phyloP scores from a whole-genome alignment of 2,113 vertebrate species.

The Solea senegalensis region DNA sequence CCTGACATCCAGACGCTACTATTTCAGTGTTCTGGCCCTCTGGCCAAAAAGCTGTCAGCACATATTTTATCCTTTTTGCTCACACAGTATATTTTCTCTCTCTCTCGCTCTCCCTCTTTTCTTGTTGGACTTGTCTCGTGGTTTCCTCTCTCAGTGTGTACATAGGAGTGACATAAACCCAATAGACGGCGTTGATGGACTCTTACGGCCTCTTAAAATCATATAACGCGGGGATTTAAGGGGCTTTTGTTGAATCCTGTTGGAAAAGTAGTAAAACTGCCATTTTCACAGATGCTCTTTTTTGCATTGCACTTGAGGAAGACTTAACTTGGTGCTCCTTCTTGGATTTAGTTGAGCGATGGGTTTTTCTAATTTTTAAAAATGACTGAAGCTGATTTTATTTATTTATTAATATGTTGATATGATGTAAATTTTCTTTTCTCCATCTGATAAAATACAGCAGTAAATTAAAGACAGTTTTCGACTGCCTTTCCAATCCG shows the following conservation, averaged over 20 bases:
- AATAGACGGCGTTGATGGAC: neutral
- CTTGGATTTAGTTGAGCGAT: too few relatives aligned
- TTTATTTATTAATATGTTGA: too few relatives aligned
- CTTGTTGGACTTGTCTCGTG: constrained; percentile 41
- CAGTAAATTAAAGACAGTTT: too few relatives aligned
- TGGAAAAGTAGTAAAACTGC: neutral
- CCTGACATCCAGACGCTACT: constrained; percentile 74
- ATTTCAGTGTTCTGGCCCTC: constrained; percentile 66
- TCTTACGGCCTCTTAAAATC: neutral
- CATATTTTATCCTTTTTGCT: constrained; percentile 72
- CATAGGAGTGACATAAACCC: constrained; percentile 12
- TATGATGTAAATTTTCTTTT: too few relatives aligned
- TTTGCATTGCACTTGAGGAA: too few relatives aligned
- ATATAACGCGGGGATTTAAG: neutral
- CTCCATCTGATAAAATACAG: too few relatives aligned
- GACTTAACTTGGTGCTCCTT: too few relatives aligned
- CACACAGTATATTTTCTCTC: constrained; percentile 57
- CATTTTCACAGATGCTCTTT: too few relatives aligned
- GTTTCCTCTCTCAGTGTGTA: constrained; percentile 13
- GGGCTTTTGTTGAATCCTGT: neutral
- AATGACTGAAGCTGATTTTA: too few relatives aligned
- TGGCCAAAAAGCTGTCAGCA: constrained; percentile 77
- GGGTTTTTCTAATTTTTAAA: too few relatives aligned
- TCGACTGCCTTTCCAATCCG: too few relatives aligned
- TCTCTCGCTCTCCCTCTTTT: constrained; percentile 7